Evolutionary conservation across 2,797 vertebrate species (phyloP), one percentile per base, ranked within the genome.

Genomic region (Hydrolagus colliei): DNA sequence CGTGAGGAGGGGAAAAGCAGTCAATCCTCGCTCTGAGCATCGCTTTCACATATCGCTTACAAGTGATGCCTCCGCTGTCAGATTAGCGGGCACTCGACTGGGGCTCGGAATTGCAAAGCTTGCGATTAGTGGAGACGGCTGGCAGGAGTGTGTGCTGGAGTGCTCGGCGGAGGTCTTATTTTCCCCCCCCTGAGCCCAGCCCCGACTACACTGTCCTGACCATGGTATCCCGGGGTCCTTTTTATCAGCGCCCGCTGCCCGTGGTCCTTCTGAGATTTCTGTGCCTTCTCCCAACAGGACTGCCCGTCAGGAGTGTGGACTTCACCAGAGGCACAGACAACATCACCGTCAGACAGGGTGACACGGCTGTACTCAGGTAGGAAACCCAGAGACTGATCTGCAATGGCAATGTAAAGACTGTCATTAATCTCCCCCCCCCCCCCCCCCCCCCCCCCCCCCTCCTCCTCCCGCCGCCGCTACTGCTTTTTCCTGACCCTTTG

Each of bases 331-430:
- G 96, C 90, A 98, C 97, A 87, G 98, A 99, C 95, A 99, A 99
- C 96, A 99, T 99, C 95, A 99, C 98, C 91, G 97, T 99, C 93
- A 96, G 98, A 89, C 98, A 99, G 94, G 98, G 98, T 89, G 97
- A 99, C 92, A 99, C 97, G 62, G 97, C 98, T 89, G 94, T 99
- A 82, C 97, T 99, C 94, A 97, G 98, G 98, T 99, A 97, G 93
- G 88, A 87, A 96, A 92, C 72, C 87, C 87, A 0, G 32, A 87
- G 86, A 90, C 92, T 90, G 91, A 71, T 68, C 14, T 67, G 79
- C 27, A 68, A 84, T 35, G 63, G 71, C 41, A 71, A 18, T 84
- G 52, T 9, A 84, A 84, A 84, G 63, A 84, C 27, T 10, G 77
- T 84, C 79, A 71, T 84, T 84, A 35, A 71, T 16, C 35, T 67